A percentile compares a stretch with the other conserved stretches of the same genome.
These are phyloP conservation scores for Spatulosminthurus flaviceps DNA, from an alignment of 2,888 invertebrate species.

Conservation along the genomic window DNA sequence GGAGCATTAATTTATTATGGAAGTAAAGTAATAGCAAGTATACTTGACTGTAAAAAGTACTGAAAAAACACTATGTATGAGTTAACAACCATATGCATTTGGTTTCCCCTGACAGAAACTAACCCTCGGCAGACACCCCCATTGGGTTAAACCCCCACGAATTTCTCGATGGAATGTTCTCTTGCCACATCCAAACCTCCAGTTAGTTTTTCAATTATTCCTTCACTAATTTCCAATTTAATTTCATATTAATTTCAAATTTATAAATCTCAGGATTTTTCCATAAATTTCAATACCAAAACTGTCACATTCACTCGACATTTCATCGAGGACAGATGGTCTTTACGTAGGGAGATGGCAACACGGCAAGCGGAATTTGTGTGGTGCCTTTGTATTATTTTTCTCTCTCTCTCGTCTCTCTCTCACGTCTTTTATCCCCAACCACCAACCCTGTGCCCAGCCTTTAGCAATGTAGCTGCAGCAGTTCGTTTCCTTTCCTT, in stretches of 20 bases:
- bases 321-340: conserved; percentile 5
- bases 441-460: conserved; percentile 29
- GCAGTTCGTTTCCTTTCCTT: conserved; percentile 28
- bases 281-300: background rate
- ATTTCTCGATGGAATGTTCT: conserved; percentile 53
- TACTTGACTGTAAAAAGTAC: too few relatives aligned
- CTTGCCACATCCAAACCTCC: conserved; percentile 44
- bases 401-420: conserved; percentile 13
- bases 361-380: conserved; percentile 55
- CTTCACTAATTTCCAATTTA: background rate
- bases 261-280: background rate
- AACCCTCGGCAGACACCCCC: conserved; percentile 48
- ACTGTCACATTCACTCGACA: too few relatives aligned
- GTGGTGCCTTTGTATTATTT: conserved; percentile 46
- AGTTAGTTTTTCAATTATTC: too few relatives aligned
- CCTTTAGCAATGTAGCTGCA: background rate
- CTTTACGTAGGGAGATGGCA: conserved; percentile 27
- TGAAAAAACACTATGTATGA: too few relatives aligned
- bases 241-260: background rate
- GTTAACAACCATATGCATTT: too few relatives aligned
- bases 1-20: too few relatives aligned
- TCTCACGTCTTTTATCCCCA: conserved; percentile 27
- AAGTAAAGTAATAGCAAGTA: too few relatives aligned
- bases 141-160: conserved; percentile 51
- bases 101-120: background rate